Evolutionary conservation across 2,797 vertebrate species (phyloP), one percentile per base, ranked within the genome.

Genomic region (Varecia variegata): DNA sequence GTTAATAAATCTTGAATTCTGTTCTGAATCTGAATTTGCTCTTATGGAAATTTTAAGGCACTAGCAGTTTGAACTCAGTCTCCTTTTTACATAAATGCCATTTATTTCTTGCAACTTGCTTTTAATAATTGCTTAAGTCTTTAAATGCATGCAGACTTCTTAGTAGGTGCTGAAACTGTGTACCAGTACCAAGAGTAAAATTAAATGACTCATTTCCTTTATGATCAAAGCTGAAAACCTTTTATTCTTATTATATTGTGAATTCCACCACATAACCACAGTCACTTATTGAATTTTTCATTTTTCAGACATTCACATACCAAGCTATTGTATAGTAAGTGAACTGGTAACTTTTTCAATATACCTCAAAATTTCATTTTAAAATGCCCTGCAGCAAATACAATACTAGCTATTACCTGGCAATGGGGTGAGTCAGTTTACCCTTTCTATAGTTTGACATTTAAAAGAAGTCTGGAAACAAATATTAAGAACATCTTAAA

Each of bases 261-360:
- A 96, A 67, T 80, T 91, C 23, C 40, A 95, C 40, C 9, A 87
- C 77, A 94, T 73, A 40, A 83, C 35, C 11, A 15, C 23, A 76
- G 5, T 13, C 62, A 94, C 94, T 93, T 92, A 60, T 45, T 94
- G 65, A 88, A 43, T 65, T 60, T 97, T 96, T 92, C 73, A 74
- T 96, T 83, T 93, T 18, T 84, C 65, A 94, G 32, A 89, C 60
- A 95, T 90, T 58, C 81, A 60, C 21, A 91, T 52, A 80, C 86
- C 80, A 95, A 77, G 70, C 47, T 96, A 88, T 62, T 93, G 52
- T 85, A 45, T 60, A 38, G 20, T 83, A 88, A 94, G 88, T 86
- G 80, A 98, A 96, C 45, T 70, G 92, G 91, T 50, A 87, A 91
- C 62, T 92, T 96, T 95, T 88, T 87, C 83, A 97, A 54, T 81